Base-by-base conservation (phyloP, 2,888 invertebrate species). In the Pegoplata infirma region DNA sequence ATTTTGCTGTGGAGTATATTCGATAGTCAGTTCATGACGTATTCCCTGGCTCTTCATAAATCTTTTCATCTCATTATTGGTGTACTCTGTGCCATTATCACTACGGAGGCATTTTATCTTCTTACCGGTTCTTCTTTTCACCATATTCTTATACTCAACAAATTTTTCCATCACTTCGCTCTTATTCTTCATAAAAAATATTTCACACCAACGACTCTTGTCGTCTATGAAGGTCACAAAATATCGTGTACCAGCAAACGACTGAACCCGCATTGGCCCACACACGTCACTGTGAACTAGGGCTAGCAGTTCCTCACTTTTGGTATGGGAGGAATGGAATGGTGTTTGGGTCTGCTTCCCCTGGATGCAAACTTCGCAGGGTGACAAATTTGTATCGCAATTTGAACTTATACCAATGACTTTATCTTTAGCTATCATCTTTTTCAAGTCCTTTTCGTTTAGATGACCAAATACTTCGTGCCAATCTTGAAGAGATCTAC, bases 1-100 rank as follows among this genome's bases (percentile, higher is more conserved):
- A 51, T 84, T 84, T 61, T 79, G 73, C 12, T 76, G 79, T n/a
- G 73, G 76, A 12, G 78, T 78, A 28, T 83, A 82, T 36, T 83
- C 81, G 16, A 79, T 75, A 10, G 81, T 83, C 17, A 73, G 74
- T 25, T 83, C 82, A 14, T 81, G 80, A 17, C 80, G 69, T 5
- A 84, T 85, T 32, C 84, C 84, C 69, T 84, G 69, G 21, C 67
- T 58, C 23, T 82, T 81, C 4, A 83, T 58, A 64, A 82, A 21
- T 80, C 63, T 71, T 78, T 46, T 58, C 55, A 55, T 55, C n/a
- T n/a, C n/a, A n/a, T n/a, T n/a, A n/a, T 64, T 63, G 5, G 82
- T 66, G 55, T 84, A 84, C 81, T 85, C 84, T 40, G 78, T 73
- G 51, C 83, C 84, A 68, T 83, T 83, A 68, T 86, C 84, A 3